Evolutionary conservation across 2,113 vertebrate genomes (phyloP).

Genomic region (Vombatus ursinus): DNA sequence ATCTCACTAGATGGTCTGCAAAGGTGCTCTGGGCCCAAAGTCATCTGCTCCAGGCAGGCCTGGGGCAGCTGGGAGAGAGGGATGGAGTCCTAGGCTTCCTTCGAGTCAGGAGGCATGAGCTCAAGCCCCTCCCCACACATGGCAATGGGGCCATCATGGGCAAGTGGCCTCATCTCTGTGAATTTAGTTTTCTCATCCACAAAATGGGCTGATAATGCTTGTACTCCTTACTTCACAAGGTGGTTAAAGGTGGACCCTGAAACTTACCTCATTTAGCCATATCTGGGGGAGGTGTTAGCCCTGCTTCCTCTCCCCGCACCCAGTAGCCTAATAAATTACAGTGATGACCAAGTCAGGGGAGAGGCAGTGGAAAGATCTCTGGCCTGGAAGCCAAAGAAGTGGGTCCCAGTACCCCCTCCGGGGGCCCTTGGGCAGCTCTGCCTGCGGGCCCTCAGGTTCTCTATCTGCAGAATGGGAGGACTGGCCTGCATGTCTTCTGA

Average conservation of each 20-base stretch:
- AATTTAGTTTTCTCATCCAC: background rate
- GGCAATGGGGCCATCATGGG: background rate
- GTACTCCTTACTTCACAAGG: background rate
- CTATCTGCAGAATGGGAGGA: no score
- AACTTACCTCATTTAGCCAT: background rate
- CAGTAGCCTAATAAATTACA: background rate
- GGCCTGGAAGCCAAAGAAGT: no score
- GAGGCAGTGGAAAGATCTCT: no score
- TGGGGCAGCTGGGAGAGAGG: background rate
- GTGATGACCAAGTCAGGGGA: no score
- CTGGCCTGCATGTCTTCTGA: no score
- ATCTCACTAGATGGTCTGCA: background rate
- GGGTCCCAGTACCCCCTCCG: no score
- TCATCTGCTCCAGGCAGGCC: background rate
- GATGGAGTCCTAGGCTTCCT: background rate
- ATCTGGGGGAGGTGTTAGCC: no score
- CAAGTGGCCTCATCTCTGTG: background rate
- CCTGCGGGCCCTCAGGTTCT: background rate
- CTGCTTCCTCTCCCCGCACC: background rate
- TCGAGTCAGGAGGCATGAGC: no score
- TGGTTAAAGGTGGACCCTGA: background rate
- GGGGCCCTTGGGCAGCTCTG: no score
- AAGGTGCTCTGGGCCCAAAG: background rate
- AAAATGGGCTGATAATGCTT: background rate
- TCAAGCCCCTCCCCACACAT: background rate